Base-by-base conservation (phyloP, 2,888 invertebrate species). In the Esperia sulphurella region DNA sequence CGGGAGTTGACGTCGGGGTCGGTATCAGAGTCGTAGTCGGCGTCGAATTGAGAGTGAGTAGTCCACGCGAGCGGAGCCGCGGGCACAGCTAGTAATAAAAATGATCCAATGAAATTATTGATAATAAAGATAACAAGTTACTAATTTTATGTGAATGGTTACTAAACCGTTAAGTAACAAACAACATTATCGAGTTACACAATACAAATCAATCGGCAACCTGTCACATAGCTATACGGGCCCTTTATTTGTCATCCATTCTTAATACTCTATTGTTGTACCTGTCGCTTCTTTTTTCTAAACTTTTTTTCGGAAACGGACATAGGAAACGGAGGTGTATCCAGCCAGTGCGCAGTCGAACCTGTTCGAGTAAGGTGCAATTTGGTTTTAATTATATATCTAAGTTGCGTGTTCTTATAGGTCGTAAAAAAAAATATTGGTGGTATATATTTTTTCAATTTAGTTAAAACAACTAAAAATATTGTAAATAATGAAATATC, bases 321-420 rank as follows among this genome's bases (percentile, higher is more conserved):
- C 83, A 81, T 76, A 71, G 76, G 77, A 75, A 71, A 60, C 54
- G 58, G 62, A 75, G 74, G 74, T 74, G 68, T 55, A 61, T 71
- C 54, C 72, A 72, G 78, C 70, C 88, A 88, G 88, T 88, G 70
- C 59, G 55, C 64, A 67, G 75, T 75, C 65, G 79, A 82, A 83
- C 79, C 78, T 85, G 86, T 78, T 59, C 58, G 78, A 48, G 87
- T 76, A 75, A 87, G 83, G 88, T 87, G 87, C 74, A 75, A 75
- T 69, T 63, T 62, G 31, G 8, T 63, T 60, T 61, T 41, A 47
- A 14, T 41, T 52, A 40, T 41, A 30, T 28, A 31, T 33, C 40
- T 38, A 21, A 14, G 30, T 45, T 40, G 38, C 14, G 29, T 45
- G 14, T 13, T 43, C 7, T n/a, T n/a, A n/a, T 8, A 14, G 8